phyloP scores from a whole-genome alignment of 2,113 vertebrate genomes.

The Chloropsis cyanopogon region DNA sequence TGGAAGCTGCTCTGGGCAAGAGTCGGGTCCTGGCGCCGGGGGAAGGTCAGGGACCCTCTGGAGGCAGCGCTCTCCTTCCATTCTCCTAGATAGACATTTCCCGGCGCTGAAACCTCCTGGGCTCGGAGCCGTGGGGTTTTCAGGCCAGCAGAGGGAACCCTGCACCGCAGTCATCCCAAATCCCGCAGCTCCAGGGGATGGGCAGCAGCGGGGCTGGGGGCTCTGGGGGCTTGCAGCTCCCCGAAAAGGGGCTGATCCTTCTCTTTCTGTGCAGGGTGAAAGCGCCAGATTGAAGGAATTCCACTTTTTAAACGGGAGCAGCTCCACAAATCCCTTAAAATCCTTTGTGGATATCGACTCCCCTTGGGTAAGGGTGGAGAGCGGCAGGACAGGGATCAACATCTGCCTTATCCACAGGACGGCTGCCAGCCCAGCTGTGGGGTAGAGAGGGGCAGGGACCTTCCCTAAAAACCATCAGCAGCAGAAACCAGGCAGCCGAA shows the following conservation, averaged over 20 bases:
- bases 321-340: neutral
- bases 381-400: accelerated
- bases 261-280: neutral
- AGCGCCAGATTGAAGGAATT: neutral
- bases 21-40: accelerated
- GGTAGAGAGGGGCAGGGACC: neutral
- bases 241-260: neutral
- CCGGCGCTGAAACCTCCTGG: neutral
- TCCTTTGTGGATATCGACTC: accelerated
- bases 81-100: neutral
- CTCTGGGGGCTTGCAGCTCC: neutral
- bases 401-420: accelerated
- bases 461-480: neutral
- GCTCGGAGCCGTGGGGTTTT: neutral
- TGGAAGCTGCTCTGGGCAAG: neutral
- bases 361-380: neutral
- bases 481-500: neutral
- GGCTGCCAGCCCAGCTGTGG: neutral
- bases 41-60: accelerated
- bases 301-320: neutral
- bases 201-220: neutral
- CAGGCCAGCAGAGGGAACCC: constrained; percentile 59
- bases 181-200: neutral
- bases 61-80: neutral
- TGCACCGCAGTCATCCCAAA: neutral